Conservation (phyloP, 2,888 invertebrate species). For the Lithophane socia region DNA sequence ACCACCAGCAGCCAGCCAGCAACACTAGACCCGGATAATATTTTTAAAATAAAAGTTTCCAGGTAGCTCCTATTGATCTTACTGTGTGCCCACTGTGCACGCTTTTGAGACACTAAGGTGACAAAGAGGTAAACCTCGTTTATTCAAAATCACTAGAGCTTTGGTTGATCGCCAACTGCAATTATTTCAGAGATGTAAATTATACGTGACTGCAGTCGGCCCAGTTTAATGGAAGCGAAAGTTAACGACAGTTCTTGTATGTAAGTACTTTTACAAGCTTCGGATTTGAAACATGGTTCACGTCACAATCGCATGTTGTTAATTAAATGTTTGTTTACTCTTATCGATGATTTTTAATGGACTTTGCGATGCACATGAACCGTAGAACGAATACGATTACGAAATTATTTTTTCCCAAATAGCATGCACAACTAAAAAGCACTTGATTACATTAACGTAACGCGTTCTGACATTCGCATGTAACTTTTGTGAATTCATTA, state of each 20-base stretch:
- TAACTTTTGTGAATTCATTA: slow-evolving; percentile 74
- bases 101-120: not conserved
- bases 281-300: not conserved
- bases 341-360: slow-evolving; percentile 25
- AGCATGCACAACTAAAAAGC: slow-evolving; percentile 38
- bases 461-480: slow-evolving; percentile 70
- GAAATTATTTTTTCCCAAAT: slow-evolving; percentile 10
- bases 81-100: not conserved
- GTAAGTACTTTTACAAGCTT: not conserved
- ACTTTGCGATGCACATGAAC: slow-evolving; percentile 33
- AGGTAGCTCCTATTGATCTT: slow-evolving; percentile 7
- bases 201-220: not conserved
- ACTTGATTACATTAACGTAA: slow-evolving; percentile 53
- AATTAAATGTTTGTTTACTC: slow-evolving; percentile 24
- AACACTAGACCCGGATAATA: not conserved
- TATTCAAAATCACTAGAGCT: slow-evolving; percentile 12
- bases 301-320: slow-evolving; percentile 8
- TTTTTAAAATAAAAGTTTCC: slow-evolving; percentile 7
- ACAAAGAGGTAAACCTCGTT: not conserved
- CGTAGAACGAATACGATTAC: slow-evolving; percentile 8
- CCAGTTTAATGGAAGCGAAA: slow-evolving; percentile 10
- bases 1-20: slow-evolving; percentile 31
- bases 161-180: slow-evolving; percentile 13
- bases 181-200: slow-evolving; percentile 4
- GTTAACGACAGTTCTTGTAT: not conserved